Base-by-base conservation (phyloP, 2,888 invertebrate species). In the Drosophila atroscutellata region DNA sequence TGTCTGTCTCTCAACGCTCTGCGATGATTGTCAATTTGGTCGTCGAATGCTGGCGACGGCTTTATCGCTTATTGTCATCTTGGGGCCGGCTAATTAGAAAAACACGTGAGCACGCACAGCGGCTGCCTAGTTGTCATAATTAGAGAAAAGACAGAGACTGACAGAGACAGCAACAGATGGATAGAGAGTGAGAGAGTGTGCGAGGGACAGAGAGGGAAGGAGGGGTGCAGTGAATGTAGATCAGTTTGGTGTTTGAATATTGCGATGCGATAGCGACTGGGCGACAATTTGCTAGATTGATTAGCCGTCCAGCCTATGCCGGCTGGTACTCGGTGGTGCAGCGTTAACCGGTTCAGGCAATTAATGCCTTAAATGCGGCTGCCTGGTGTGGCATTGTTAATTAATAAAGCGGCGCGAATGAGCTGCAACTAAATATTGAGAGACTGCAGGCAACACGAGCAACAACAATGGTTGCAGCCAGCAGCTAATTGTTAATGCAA, bases 261-360 rank as follows among this genome's bases (percentile, higher is more conserved):
- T 78, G 75, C 36, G 63, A 34, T 62, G 50, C 65, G 77, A 77
- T 77, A 64, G 80, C 62, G 62, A 73, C 75, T 45, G 83, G 83
- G 86, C 89, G 90, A 88, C 89, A 90, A 89, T 90, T 89, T 90
- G 90, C 88, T 85, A 90, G 86, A 87, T 89, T 89, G 90, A 89
- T 89, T 89, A 90, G 81, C 70, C 67, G 82, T 77, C 72, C 81
- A 71, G 80, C 81, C 81, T 75, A 65, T 67, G 65, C 64, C 26
- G 26, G 47, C 24, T 20, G 37, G 18, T 26, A 26, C 26, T 55
- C 51, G 58, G 3, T 36, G 49, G 11, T 57, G 71, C 66, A 36
- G 34, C 50, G 45, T 13, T 9, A 81, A 86, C 85, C 83, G 81
- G 86, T 85, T 79, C 15, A 36, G 70, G 81, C 86, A 88, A 87